A percentile compares a stretch with the other conserved stretches of the same genome.
Evolutionary conservation across 2,888 invertebrate genomes (phyloP).

Genomic region (Mimumesa dahlbomi): DNA sequence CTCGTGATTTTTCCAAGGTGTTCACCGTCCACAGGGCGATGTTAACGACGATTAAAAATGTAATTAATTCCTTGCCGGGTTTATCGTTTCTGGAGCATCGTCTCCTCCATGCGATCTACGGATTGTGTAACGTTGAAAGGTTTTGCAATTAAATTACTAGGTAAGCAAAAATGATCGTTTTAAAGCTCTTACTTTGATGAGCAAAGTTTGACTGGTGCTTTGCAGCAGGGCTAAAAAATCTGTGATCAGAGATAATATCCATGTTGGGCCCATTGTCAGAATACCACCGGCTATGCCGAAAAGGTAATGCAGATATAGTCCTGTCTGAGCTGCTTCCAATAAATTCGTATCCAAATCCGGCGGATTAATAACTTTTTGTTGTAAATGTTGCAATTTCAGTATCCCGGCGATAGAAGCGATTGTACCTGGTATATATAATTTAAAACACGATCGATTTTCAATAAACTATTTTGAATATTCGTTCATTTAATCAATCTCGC

Average conservation of each 20-base stretch:
- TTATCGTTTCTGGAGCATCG: constrained; percentile 87
- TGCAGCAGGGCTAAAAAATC: constrained; percentile 89
- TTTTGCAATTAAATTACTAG: neutral
- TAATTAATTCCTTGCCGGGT: constrained; percentile 92
- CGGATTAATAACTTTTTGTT: constrained; percentile 71
- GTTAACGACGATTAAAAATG: constrained; percentile 90
- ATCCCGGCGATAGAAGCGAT: constrained; percentile 70
- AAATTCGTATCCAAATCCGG: constrained; percentile 88
- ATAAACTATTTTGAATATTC: too few relatives aligned
- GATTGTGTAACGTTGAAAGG: constrained; percentile 39
- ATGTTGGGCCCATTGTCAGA: constrained; percentile 82
- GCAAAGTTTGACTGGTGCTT: constrained; percentile 90
- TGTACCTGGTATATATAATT: constrained; percentile 56
- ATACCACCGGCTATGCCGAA: constrained; percentile 90
- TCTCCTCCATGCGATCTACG: constrained; percentile 85
- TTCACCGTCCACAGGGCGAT: constrained; percentile 94
- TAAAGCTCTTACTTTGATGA: constrained; percentile 82
- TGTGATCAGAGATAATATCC: constrained; percentile 86
- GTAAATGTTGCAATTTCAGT: constrained; percentile 68
- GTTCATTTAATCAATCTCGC: too few relatives aligned
- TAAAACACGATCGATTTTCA: neutral
- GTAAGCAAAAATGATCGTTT: neutral
- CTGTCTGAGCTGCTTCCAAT: constrained; percentile 92
- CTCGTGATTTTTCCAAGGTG: constrained; percentile 91
- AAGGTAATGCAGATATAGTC: constrained; percentile 91